Percentiles rank a stretch among this genome's conserved stretches.
Conservation (phyloP, 1,140 invertebrate species). For the Papilio dardanus region DNA sequence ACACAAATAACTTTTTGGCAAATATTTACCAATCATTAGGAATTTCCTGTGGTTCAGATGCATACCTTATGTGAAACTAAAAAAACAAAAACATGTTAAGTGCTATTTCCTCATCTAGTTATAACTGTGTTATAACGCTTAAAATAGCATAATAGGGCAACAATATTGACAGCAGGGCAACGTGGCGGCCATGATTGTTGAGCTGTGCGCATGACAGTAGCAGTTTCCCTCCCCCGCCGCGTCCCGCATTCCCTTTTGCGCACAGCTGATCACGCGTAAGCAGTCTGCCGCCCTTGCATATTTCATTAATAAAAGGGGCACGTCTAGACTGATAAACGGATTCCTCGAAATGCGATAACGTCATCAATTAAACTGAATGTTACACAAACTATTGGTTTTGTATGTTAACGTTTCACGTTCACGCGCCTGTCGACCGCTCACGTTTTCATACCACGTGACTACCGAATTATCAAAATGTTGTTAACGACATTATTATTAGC, state of each 20-base stretch:
- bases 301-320: slow-evolving; percentile 40
- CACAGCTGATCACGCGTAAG: slow-evolving; percentile 49
- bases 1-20: too few species aligned
- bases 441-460: slow-evolving; percentile 30
- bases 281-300: slow-evolving; percentile 32
- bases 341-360: slow-evolving; percentile 38
- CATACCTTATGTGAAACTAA: background rate
- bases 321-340: slow-evolving; percentile 6
- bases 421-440: slow-evolving; percentile 15
- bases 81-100: background rate
- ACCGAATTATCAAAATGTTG: slow-evolving; percentile 34
- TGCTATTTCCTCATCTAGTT: background rate
- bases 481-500: background rate
- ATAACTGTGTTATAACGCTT: slow-evolving; percentile 21
- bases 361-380: slow-evolving; percentile 11
- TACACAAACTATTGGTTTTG: slow-evolving; percentile 27
- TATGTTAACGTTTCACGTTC: slow-evolving; percentile 26
- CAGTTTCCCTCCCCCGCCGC: background rate
- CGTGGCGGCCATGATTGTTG: slow-evolving; percentile 49
- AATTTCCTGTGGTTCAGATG: background rate
- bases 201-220: slow-evolving; percentile 56
- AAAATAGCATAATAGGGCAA: slow-evolving; percentile 20
- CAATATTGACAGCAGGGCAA: slow-evolving; percentile 30
- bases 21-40: too few species aligned
- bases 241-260: slow-evolving; percentile 8